Evolutionary conservation across 2,113 vertebrate species (phyloP), one percentile per base, ranked within the genome.

Genomic region (Leptobrachium ailaonicum): DNA sequence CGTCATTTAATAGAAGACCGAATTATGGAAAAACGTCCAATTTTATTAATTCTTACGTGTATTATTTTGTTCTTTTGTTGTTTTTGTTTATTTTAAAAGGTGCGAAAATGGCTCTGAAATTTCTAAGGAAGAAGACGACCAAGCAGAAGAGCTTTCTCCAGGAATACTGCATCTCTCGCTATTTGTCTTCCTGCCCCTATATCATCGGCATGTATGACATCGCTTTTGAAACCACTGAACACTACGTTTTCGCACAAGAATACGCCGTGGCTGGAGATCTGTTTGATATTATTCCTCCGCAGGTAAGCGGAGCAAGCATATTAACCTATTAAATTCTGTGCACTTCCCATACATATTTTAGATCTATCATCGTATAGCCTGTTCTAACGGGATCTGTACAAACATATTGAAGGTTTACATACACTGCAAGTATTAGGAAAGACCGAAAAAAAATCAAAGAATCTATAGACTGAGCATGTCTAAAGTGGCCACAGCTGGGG

Each of bases 131-230:
- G 90, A 94, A 94, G 85, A 94, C 90, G 0, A 95, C 94, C 58
- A 95, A 94, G 85, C 91, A 95, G 86, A 94, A 93, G 88, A 94
- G 92, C 0, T 95, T 95, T 82, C 78, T 95, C 64, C 84, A 93
- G 64, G 94, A 95, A 89, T 95, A 93, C 87, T 95, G 93, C 83
- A 91, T 95, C 82, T 94, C 94, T 0, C 91, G 94, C 45, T 95
- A 94, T 84, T 86, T 95, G 77, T 94, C 93, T 0, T 90, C 93
- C 20, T 94, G 92, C 69, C 92, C 92, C 40, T 95, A 93, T 82
- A 94, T 95, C 85, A 95, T 95, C 87, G 93, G 93, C 90, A 94
- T 94, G 92, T 93, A 93, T 1, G 93, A 93, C 54, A 94, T 95
- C 1, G 92, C 93, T 32, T 94, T 95, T 1, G 92, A 95, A 84